Percentiles rank a stretch among this genome's conserved stretches.
These are phyloP conservation scores for Carettochelys insculpta DNA, from an alignment of 2,113 vertebrate genomes.

Conservation along the genomic window DNA sequence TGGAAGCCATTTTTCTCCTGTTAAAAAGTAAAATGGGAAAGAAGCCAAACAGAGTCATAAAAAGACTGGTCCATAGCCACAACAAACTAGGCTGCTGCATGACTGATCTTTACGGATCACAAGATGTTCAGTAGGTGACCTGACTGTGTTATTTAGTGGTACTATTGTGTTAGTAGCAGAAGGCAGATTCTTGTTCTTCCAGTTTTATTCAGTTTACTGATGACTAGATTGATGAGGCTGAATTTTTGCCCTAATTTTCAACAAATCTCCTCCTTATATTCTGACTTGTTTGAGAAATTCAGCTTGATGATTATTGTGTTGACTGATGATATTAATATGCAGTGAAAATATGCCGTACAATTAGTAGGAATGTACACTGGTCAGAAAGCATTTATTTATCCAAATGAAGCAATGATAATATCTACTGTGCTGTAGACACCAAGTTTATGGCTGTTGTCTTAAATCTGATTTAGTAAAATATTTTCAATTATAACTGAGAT, in stretches of 20 bases:
- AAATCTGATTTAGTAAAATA: background rate
- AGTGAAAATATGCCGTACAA: background rate
- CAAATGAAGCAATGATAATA: background rate
- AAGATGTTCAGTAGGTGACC: background rate
- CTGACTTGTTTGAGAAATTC: constrained; percentile 1
- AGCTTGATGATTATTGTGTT: constrained; percentile 6
- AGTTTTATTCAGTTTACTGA: background rate
- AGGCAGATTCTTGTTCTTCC: background rate
- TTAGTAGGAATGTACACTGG: constrained; percentile 14
- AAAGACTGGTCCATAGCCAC: background rate
- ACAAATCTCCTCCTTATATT: background rate
- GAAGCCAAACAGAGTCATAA: background rate
- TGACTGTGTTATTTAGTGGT: background rate
- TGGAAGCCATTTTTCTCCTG: fast-evolving
- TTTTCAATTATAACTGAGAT: background rate
- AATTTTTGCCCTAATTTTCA: background rate
- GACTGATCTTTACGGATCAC: constrained; percentile 20
- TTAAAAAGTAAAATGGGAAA: background rate
- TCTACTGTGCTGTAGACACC: background rate
- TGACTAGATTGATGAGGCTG: background rate
- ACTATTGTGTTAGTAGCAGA: background rate
- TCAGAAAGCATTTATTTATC: background rate
- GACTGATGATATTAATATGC: constrained; percentile 44
- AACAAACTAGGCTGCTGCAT: background rate
- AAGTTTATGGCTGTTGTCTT: background rate